Conservation (phyloP, 2,113 vertebrate species). For the Acanthochromis polyacanthus region DNA sequence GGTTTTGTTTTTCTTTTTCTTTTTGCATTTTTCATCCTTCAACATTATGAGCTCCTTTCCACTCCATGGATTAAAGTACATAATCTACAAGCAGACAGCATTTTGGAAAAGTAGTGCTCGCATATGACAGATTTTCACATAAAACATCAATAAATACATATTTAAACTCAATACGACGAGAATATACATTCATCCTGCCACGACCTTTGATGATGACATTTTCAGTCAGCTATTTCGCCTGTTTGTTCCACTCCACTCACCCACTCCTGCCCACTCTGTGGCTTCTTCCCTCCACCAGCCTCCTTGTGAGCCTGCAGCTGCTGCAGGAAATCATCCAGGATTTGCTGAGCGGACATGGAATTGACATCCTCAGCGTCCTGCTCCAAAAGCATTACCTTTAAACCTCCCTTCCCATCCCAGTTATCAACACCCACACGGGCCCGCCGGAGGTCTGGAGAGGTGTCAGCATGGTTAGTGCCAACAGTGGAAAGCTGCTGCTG, state of each 20-base stretch:
- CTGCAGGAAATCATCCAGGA: conserved; percentile 81
- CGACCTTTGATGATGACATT: conserved; percentile 11
- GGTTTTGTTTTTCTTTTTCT: not conserved
- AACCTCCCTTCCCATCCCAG: conserved; percentile 34
- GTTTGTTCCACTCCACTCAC: conserved; percentile 22
- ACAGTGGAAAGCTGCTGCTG: conserved; percentile 25
- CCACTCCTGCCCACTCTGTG: conserved; percentile 44
- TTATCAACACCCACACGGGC: conserved; percentile 30
- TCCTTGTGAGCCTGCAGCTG: conserved; percentile 67
- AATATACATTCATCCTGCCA: not conserved
- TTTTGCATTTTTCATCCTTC: not conserved
- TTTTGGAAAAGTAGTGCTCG: not conserved
- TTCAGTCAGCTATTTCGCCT: conserved; percentile 50
- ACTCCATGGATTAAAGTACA: not conserved
- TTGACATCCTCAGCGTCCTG: conserved; percentile 51
- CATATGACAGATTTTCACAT: conserved; percentile 11
- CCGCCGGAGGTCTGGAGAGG: conserved; percentile 29
- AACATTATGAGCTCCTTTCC: not conserved
- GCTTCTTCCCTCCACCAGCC: conserved; percentile 44
- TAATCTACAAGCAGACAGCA: conserved; percentile 1
- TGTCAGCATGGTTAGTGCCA: conserved; percentile 34
- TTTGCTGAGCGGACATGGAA: conserved; percentile 77
- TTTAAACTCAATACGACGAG: not conserved
- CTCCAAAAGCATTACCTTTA: conserved; percentile 46
- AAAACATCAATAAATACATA: conserved; percentile 13